Conservation (phyloP, 2,888 invertebrate species). For the Drosophila colorata region DNA sequence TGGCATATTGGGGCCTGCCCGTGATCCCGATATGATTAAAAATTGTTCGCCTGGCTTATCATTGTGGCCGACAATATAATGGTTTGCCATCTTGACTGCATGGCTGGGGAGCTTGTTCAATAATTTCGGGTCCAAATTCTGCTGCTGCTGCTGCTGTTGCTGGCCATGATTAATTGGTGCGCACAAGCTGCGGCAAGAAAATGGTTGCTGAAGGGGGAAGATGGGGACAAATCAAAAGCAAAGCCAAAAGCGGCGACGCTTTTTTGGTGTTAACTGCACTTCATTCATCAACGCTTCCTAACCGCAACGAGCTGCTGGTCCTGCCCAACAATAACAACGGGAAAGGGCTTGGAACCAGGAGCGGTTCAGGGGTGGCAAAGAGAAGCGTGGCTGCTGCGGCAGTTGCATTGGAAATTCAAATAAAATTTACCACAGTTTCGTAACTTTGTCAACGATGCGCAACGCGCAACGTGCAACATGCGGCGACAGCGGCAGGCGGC, state of each 20-base stretch:
- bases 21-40: conserved; percentile 77
- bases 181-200: conserved; percentile 39
- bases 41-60: conserved; percentile 71
- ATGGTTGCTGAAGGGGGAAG: background rate
- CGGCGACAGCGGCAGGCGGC: conserved; percentile 30
- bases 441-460: conserved; percentile 81
- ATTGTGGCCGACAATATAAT: conserved; percentile 40
- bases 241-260: conserved; percentile 45
- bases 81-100: conserved; percentile 20
- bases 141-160: conserved; percentile 23
- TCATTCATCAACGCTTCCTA: conserved; percentile 79
- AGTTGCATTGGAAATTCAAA: conserved; percentile 77
- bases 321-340: conserved; percentile 29
- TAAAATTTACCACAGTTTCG: conserved; percentile 78
- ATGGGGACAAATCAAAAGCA: conserved; percentile 58
- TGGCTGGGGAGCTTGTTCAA: conserved; percentile 20
- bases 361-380: background rate
- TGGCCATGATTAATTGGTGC: conserved; percentile 72
- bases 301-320: conserved; percentile 64
- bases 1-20: conserved; percentile 31
- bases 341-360: background rate
- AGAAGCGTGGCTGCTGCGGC: conserved; percentile 16
- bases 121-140: conserved; percentile 2
- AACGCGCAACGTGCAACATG: conserved; percentile 65
- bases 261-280: conserved; percentile 79